Percentiles rank a stretch among this genome's conserved stretches.
phyloP scores from a whole-genome alignment of 2,797 vertebrate species.

The Peromyscus attwateri region DNA sequence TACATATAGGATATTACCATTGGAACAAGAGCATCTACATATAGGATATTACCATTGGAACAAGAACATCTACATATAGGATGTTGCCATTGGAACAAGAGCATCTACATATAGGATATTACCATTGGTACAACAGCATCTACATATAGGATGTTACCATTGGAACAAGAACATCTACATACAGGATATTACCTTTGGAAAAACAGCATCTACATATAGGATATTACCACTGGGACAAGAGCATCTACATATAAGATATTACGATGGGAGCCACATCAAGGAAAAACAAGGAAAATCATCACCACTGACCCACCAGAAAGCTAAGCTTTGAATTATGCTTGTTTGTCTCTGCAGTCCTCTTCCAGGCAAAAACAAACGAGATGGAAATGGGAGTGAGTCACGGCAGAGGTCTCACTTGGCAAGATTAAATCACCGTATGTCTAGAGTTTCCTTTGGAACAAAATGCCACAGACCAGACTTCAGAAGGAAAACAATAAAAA shows the following conservation, averaged over 20 bases:
- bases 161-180: not conserved
- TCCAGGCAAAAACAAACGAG: constrained; percentile 43
- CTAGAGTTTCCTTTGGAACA: constrained; percentile 74
- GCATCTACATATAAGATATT: not conserved
- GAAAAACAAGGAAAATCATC: not conserved
- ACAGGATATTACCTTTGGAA: not conserved
- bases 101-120: not conserved
- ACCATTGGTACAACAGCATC: not conserved
- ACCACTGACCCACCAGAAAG: not conserved
- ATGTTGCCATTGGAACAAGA: not conserved
- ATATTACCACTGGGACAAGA: not conserved
- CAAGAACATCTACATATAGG: not conserved
- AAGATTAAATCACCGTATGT: constrained; percentile 72
- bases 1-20: not conserved
- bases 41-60: not conserved
- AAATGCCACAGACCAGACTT: constrained; percentile 71
- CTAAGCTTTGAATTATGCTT: not conserved
- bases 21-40: not conserved
- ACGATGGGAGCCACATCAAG: not conserved
- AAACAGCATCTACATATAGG: not conserved
- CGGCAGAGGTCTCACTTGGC: constrained; percentile 67
- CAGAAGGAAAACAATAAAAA: constrained; percentile 70
- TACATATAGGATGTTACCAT: not conserved
- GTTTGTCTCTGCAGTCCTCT: not conserved
- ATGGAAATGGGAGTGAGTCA: constrained; percentile 66